Base-by-base conservation (phyloP, 2,113 vertebrate genomes). In the Pedionomus torquatus region DNA sequence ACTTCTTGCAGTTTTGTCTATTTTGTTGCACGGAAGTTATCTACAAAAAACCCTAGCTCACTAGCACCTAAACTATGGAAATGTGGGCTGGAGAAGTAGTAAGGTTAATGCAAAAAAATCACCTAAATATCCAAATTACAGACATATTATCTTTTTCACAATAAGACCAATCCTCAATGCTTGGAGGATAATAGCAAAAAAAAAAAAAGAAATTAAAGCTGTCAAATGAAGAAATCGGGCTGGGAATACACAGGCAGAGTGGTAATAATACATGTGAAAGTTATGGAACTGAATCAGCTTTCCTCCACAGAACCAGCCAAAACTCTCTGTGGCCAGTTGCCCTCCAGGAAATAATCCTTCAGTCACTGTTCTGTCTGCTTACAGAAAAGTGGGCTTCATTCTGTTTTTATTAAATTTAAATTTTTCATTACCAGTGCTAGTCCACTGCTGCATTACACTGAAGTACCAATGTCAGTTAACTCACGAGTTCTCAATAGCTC, bases 141-240 rank as follows among this genome's bases (percentile, higher is more conserved):
- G 65, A 51, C 17, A 0, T 10, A 16, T 2, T 68, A 12, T 65
- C 43, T 52, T 90, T 51, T 41, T 61, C 52, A 57, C 52, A 81
- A 57, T 14, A 55, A 68, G 64, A 75, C 60, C 51, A 44, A 81
- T 87, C 43, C 65, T 91, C 39, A 57, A 1, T 49, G 83, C 37
- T 74, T 80, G 84, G 48, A 91, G 74, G 37, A 6, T 54, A 76
- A 78, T 2, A 79, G 86, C 37, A 91, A 69, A 77, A 95, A 89
- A n/a, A n/a, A 78, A 57, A 51, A 51, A 95, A 90, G 64, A 92
- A 96, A 96, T 90, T 71, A 90, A 93, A 87, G 86, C 80, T 92
- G 89, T 76, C 89, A 89, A 39, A 93, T 24, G 57, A 79, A 87
- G 77, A 72, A 84, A 76, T 83, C 1, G 0, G 66, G 49, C 35